Conservation (phyloP, 2,113 vertebrate genomes). For the Petroica traversi region DNA sequence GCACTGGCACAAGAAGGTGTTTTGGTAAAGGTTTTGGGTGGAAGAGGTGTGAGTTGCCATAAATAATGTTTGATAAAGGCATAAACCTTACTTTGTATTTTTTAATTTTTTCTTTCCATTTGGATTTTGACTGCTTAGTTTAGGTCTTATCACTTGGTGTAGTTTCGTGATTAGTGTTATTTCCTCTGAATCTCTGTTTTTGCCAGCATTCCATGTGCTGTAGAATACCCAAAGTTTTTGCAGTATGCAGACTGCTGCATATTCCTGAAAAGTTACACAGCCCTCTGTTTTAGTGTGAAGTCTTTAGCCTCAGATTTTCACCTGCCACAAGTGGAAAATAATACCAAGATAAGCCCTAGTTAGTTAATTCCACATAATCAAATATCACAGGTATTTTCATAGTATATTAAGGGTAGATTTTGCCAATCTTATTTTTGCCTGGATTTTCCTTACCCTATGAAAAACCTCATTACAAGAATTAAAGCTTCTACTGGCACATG, state of each 20-base stretch:
- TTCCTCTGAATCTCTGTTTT: neutral
- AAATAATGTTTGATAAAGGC: neutral
- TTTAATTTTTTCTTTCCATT: neutral
- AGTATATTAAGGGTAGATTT: neutral
- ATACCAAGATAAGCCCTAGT: neutral
- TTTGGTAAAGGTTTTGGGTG: neutral
- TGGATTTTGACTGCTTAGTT: neutral
- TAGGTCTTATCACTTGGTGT: neutral
- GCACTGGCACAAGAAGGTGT: neutral
- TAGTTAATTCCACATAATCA: neutral
- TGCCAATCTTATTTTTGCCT: neutral
- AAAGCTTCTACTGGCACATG: neutral
- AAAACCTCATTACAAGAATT: neutral
- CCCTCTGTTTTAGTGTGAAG: neutral
- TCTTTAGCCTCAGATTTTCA: neutral
- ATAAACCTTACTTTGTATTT: neutral
- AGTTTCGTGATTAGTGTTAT: neutral
- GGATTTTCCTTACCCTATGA: neutral
- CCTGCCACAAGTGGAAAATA: neutral
- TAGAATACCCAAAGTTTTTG: neutral
- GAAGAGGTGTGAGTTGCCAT: neutral
- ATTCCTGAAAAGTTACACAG: neutral
- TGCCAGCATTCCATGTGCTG: neutral
- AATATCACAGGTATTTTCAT: neutral
- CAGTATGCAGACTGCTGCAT: neutral